Conservation (phyloP, 2,797 vertebrate species). For the Geotrypetes seraphini region DNA sequence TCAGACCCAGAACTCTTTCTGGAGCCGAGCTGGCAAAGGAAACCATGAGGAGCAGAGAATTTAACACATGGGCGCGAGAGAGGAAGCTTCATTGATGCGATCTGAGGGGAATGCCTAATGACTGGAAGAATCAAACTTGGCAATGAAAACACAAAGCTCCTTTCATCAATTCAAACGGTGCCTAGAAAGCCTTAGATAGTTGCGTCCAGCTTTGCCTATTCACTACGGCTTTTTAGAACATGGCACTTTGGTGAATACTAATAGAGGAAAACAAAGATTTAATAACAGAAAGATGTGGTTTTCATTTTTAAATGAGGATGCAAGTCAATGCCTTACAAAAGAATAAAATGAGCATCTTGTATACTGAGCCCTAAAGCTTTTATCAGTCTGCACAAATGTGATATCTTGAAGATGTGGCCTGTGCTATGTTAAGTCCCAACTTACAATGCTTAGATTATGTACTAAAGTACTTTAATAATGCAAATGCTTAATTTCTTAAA, state of each 20-base stretch:
- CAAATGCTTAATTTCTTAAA: too few relatives aligned
- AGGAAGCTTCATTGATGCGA: conserved; percentile 64
- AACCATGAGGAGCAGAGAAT: conserved; percentile 71
- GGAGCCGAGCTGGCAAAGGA: conserved; percentile 65
- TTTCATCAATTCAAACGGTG: conserved; percentile 65
- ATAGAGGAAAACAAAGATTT: conserved; percentile 67
- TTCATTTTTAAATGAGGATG: conserved; percentile 56
- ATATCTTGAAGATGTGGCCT: conserved; percentile 36
- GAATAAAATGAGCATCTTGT: conserved; percentile 46
- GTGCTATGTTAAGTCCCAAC: conserved; percentile 22
- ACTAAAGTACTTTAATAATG: too few relatives aligned
- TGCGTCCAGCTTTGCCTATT: conserved; percentile 61
- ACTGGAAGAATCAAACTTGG: conserved; percentile 74
- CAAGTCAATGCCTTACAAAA: conserved; percentile 61
- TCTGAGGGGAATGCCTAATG: conserved; percentile 75
- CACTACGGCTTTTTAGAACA: conserved; percentile 51
- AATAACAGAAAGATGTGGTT: conserved; percentile 60
- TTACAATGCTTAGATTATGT: too few relatives aligned
- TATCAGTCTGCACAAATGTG: conserved; percentile 43
- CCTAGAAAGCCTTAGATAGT: conserved; percentile 64
- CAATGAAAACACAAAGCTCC: conserved; percentile 75
- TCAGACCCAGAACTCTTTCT: conserved; percentile 54
- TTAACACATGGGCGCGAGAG: conserved; percentile 72
- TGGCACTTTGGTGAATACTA: conserved; percentile 65
- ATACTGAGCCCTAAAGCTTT: conserved; percentile 52